phyloP scores from a whole-genome alignment of 2,113 vertebrate genomes.

The Anguilla rostrata region DNA sequence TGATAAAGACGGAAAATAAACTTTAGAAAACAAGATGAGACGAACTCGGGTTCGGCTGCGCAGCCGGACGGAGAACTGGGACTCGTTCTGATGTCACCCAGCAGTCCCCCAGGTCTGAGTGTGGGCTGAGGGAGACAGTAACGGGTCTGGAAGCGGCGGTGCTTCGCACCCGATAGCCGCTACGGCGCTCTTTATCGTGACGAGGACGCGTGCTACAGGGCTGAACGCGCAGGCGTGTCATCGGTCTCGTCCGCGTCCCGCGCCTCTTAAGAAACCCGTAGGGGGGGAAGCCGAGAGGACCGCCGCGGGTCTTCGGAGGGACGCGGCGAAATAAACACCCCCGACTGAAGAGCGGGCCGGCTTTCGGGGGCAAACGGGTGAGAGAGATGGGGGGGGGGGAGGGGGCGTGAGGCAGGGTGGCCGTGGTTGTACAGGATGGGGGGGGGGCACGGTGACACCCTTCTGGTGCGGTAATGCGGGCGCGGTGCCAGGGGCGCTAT shows the following conservation, averaged over 20 bases:
- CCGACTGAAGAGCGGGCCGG: background rate
- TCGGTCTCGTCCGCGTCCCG: background rate
- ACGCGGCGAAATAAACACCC: background rate
- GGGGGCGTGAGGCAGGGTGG: background rate
- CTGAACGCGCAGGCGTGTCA: background rate
- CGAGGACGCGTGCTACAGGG: background rate
- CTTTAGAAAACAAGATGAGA: background rate
- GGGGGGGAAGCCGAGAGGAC: background rate
- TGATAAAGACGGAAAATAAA: background rate
- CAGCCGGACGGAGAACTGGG: background rate
- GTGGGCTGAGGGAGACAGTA: background rate
- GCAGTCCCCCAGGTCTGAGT: background rate
- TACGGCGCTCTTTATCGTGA: background rate
- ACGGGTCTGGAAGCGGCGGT: background rate
- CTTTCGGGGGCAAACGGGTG: background rate
- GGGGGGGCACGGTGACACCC: slow-evolving; percentile 10
- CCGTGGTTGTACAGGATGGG: background rate
- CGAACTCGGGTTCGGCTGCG: too few relatives aligned
- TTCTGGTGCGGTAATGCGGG: slow-evolving; percentile 13
- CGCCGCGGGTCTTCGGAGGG: background rate
- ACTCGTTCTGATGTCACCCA: background rate
- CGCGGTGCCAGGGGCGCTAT: slow-evolving; percentile 22
- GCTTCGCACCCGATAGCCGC: background rate
- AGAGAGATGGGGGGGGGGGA: background rate
- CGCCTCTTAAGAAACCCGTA: background rate